These are phyloP conservation scores for Microtus agrestis DNA, from an alignment of 2,797 vertebrate species.

Conservation along the genomic window DNA sequence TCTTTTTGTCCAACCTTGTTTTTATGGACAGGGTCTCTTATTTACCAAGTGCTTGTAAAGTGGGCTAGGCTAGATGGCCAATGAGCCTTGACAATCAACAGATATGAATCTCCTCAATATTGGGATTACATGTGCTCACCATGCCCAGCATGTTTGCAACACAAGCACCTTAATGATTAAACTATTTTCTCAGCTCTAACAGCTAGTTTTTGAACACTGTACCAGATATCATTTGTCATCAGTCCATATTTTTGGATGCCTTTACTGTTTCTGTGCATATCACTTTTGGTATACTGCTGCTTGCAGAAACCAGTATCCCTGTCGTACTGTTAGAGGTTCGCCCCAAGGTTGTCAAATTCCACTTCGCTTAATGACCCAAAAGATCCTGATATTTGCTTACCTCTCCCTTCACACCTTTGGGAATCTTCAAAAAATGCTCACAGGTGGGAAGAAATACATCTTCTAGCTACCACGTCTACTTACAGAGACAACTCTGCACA, in stretches of 20 bases:
- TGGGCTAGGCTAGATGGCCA: too few relatives aligned
- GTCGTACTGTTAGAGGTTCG: not conserved
- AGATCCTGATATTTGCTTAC: not conserved
- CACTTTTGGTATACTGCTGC: not conserved
- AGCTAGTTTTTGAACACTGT: too few relatives aligned
- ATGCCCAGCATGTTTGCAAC: too few relatives aligned
- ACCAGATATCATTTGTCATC: too few relatives aligned
- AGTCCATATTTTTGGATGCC: not conserved
- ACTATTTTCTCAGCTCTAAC: too few relatives aligned
- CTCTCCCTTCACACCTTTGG: not conserved
- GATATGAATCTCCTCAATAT: too few relatives aligned
- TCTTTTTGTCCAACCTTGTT: too few relatives aligned
- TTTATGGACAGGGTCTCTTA: too few relatives aligned
- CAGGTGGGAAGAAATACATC: not conserved
- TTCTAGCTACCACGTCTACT: not conserved
- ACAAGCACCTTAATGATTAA: too few relatives aligned
- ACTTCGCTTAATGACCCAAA: conserved; percentile 40
- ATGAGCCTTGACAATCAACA: too few relatives aligned
- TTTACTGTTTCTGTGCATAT: not conserved
- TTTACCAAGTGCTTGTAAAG: too few relatives aligned
- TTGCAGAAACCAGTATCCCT: not conserved
- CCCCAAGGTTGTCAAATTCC: not conserved
- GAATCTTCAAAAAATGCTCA: not conserved
- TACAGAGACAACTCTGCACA: not conserved
- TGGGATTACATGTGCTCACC: too few relatives aligned